Evolutionary conservation across 2,113 vertebrate genomes (phyloP).

Genomic region (Oncorhynchus clarkii): DNA sequence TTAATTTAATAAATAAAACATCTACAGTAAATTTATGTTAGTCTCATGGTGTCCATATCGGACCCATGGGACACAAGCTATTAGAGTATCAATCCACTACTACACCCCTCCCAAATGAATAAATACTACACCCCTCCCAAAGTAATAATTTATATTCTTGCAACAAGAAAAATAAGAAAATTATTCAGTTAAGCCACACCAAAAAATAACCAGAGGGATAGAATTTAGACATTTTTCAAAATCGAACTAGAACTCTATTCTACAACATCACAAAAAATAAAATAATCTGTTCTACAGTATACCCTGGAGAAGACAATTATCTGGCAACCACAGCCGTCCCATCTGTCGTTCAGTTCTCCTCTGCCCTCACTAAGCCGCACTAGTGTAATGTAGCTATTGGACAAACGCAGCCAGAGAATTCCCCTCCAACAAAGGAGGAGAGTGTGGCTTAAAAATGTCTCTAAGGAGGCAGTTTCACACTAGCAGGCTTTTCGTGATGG

Average conservation of each 20-base stretch:
- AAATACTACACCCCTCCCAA: not conserved
- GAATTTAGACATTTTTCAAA: too few relatives aligned
- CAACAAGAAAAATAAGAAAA: not conserved
- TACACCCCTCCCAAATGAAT: not conserved
- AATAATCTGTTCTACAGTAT: not conserved
- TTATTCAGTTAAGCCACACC: not conserved
- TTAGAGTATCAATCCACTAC: not conserved
- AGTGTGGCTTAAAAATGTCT: slow-evolving; percentile 10
- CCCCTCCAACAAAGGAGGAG: slow-evolving; percentile 2
- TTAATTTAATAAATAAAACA: too few relatives aligned
- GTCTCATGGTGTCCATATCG: not conserved
- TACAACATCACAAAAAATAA: not conserved
- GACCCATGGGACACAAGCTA: not conserved
- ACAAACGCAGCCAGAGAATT: not conserved
- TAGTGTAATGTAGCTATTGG: not conserved
- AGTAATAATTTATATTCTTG: not conserved
- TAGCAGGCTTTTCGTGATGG: slow-evolving; percentile 10
- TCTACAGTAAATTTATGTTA: not conserved
- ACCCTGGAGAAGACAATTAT: not conserved
- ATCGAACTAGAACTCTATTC: not conserved
- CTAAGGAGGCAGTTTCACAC: slow-evolving; percentile 12
- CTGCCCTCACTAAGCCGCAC: not conserved
- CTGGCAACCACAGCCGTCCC: not conserved
- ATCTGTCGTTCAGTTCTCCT: not conserved
- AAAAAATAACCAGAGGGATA: too few relatives aligned